Percentiles rank a stretch among this genome's conserved stretches.
Evolutionary conservation across 1,140 invertebrate genomes (phyloP).

Genomic region (Conopomorpha cramerella): DNA sequence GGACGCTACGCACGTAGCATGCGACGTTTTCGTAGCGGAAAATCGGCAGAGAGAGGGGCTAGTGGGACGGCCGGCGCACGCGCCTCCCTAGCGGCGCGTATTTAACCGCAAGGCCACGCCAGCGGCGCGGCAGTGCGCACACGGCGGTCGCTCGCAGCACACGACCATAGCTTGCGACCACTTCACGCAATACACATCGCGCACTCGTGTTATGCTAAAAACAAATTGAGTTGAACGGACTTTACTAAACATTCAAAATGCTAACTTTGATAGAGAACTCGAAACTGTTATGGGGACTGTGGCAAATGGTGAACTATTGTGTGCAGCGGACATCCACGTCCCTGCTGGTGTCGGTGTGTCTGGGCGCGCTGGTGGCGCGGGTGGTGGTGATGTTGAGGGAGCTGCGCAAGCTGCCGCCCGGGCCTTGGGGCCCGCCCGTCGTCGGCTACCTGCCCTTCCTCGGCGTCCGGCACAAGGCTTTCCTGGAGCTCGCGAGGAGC

Average conservation of each 20-base stretch:
- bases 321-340: constrained; percentile 27
- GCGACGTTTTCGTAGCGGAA: too few relatives aligned
- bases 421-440: constrained; percentile 82
- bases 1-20: too few relatives aligned
- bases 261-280: constrained; percentile 37
- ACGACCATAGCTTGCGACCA: constrained; percentile 28
- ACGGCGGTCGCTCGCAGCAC: constrained; percentile 39
- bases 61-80: constrained; percentile 41
- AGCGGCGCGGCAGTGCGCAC: constrained; percentile 47
- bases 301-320: constrained; percentile 37
- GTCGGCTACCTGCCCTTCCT: constrained; percentile 83
- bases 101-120: constrained; percentile 56
- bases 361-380: constrained; percentile 53
- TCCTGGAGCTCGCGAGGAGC: constrained; percentile 71
- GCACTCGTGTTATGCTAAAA: constrained; percentile 38
- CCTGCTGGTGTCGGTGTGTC: constrained; percentile 61
- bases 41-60: constrained; percentile 49
- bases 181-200: constrained; percentile 24
- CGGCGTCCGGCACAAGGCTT: constrained; percentile 78
- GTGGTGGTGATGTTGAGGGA: constrained; percentile 62
- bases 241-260: constrained; percentile 22
- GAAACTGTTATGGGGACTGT: constrained; percentile 40
- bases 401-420: constrained; percentile 72
- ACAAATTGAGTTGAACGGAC: too few relatives aligned
- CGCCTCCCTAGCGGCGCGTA: constrained; percentile 43